Conservation (phyloP, 92 coral and sea anemone genomes). For the Scolanthus callimorphus region DNA sequence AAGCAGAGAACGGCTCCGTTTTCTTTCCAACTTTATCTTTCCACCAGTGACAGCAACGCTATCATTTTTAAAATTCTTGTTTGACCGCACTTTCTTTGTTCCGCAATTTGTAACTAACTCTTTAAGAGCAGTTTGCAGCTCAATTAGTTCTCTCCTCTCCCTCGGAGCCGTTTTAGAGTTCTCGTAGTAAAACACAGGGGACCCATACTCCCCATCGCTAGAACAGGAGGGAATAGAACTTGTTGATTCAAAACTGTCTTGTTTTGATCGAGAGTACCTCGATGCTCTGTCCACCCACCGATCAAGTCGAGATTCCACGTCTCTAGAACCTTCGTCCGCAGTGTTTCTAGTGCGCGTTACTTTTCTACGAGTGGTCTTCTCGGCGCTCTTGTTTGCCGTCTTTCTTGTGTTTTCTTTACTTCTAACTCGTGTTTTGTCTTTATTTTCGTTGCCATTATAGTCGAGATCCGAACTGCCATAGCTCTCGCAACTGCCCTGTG, state of each 20-base stretch:
- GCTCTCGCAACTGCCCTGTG: conserved; percentile 17
- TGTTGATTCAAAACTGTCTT: conserved; percentile 29
- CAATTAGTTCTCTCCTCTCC: conserved; percentile 17
- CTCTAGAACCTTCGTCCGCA: not conserved
- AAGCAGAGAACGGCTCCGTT: not conserved
- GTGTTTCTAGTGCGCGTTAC: not conserved
- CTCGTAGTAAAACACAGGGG: conserved; percentile 4
- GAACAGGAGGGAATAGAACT: conserved; percentile 7
- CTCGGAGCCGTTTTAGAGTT: conserved; percentile 14
- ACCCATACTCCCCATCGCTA: conserved; percentile 6
- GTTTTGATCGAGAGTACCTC: not conserved
- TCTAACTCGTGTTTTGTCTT: conserved; percentile 11
- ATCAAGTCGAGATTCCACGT: not conserved
- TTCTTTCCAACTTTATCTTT: conserved; percentile 2
- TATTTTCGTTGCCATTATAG: conserved; percentile 12
- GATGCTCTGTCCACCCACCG: not conserved
- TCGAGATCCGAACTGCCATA: conserved; percentile 18
- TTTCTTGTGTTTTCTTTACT: not conserved
- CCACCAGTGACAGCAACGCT: not conserved
- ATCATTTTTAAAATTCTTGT: not conserved
- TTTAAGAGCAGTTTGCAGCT: conserved; percentile 45
- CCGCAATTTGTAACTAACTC: conserved; percentile 50
- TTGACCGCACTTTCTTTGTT: conserved; percentile 5
- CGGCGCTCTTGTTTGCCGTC: not conserved
- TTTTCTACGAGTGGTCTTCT: not conserved